Evolutionary conservation across 1,140 invertebrate genomes (phyloP).

Genomic region (Lepidurus apus): DNA sequence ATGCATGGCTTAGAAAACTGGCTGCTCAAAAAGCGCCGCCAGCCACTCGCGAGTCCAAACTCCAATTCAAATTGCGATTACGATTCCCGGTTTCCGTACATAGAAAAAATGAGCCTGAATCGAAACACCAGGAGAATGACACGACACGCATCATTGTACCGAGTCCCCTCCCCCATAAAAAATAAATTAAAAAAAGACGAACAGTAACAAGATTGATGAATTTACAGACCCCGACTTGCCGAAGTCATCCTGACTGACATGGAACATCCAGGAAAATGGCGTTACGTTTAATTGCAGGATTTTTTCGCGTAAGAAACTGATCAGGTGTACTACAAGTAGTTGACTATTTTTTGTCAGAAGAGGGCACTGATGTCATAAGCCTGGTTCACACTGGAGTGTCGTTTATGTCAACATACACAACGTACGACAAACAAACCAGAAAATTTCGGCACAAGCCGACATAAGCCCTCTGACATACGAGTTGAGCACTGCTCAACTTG

Average conservation of each 20-base stretch:
- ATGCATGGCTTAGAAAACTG: conserved; percentile 15
- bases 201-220: conserved; percentile 9
- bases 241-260: background rate
- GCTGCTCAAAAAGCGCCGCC: background rate
- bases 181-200: background rate
- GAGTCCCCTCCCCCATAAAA: background rate
- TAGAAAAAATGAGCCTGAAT: background rate
- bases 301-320: background rate
- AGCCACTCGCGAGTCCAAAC: conserved; percentile 9
- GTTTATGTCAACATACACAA: too few relatives aligned
- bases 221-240: background rate
- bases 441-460: too few relatives aligned
- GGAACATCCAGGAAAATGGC: background rate
- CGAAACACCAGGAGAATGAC: background rate
- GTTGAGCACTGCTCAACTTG: too few relatives aligned
- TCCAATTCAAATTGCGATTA: background rate
- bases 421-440: too few relatives aligned
- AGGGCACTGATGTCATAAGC: too few relatives aligned
- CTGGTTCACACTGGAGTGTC: too few relatives aligned
- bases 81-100: background rate
- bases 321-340: too few relatives aligned
- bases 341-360: too few relatives aligned
- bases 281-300: background rate
- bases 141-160: background rate
- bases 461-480: too few relatives aligned